These are phyloP conservation scores for Penaeus vannamei DNA, from an alignment of 1,140 invertebrate species.

Conservation along the genomic window DNA sequence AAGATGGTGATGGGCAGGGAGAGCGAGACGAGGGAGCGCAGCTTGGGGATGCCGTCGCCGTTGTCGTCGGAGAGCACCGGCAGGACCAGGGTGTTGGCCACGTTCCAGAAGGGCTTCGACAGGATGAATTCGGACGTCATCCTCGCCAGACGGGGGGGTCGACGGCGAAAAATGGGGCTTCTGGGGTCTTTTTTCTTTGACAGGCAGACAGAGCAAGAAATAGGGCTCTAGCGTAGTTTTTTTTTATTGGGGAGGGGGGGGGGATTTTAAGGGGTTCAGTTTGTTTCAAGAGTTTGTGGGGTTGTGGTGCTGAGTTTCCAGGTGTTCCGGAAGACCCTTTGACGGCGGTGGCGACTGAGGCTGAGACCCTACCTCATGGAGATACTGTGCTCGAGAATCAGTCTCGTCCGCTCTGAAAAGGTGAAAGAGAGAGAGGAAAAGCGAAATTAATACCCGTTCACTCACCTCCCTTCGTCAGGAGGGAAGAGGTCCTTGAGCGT, in stretches of 20 bases:
- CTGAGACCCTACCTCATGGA: too few relatives aligned
- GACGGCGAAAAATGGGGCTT: neutral
- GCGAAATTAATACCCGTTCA: neutral
- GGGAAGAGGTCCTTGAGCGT: slow-evolving; percentile 18
- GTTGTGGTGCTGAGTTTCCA: too few relatives aligned
- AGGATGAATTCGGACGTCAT: slow-evolving; percentile 8
- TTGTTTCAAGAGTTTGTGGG: too few relatives aligned
- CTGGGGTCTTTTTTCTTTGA: too few relatives aligned
- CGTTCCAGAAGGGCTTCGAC: slow-evolving; percentile 45
- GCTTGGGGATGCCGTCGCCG: slow-evolving; percentile 46
- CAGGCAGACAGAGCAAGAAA: neutral
- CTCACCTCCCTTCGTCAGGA: neutral
- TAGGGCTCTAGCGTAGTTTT: neutral
- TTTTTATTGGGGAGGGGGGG: too few relatives aligned
- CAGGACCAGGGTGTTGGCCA: slow-evolving; percentile 48
- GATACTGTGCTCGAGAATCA: too few relatives aligned
- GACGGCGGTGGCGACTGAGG: too few relatives aligned
- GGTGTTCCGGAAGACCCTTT: too few relatives aligned
- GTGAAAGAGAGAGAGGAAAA: neutral
- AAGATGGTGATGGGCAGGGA: slow-evolving; percentile 55
- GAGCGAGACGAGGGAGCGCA: slow-evolving; percentile 44
- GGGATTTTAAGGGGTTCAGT: too few relatives aligned
- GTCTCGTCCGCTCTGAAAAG: too few relatives aligned
- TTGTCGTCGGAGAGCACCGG: slow-evolving; percentile 41
- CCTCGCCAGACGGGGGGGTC: neutral